Evolutionary conservation across 2,797 vertebrate species (phyloP).

Genomic region (Rachycentron canadum): DNA sequence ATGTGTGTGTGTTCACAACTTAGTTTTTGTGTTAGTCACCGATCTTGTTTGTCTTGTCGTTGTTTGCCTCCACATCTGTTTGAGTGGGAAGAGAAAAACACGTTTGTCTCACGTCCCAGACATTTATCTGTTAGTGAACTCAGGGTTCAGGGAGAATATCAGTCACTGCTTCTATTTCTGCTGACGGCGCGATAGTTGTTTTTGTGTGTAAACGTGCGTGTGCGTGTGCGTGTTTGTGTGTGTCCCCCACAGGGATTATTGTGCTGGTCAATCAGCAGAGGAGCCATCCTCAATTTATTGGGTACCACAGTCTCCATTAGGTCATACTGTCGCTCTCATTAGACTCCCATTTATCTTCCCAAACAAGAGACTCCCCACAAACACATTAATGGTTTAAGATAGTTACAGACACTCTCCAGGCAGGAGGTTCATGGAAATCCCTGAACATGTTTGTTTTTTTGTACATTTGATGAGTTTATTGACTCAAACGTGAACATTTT

Average conservation of each 20-base stretch:
- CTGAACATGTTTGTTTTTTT: conserved; percentile 6
- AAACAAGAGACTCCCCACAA: conserved; percentile 63
- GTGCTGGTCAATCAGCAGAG: conserved; percentile 87
- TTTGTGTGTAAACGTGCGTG: conserved; percentile 9
- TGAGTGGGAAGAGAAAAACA: conserved; percentile 25
- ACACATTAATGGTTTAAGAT: conserved; percentile 76
- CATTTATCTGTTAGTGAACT: conserved; percentile 27
- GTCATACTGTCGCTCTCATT: conserved; percentile 77
- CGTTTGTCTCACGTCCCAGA: not conserved
- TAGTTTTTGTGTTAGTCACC: conserved; percentile 32
- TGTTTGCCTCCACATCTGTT: conserved; percentile 53
- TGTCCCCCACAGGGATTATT: conserved; percentile 78
- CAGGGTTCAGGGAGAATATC: conserved; percentile 27
- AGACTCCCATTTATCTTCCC: conserved; percentile 81
- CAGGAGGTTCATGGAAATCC: conserved; percentile 1
- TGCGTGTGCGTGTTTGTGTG: conserved; percentile 12
- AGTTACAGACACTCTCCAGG: conserved; percentile 46
- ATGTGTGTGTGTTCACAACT: conserved; percentile 25
- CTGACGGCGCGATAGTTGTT: conserved; percentile 3
- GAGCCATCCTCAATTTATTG: conserved; percentile 80
- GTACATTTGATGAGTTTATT: conserved; percentile 18
- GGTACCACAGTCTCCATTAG: conserved; percentile 79
- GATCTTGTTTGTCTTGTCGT: conserved; percentile 14
- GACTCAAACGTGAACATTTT: not conserved
- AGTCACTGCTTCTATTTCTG: conserved; percentile 42